Percentiles rank a stretch among this genome's conserved stretches.
Evolutionary conservation across 2,888 invertebrate species (phyloP).

Genomic region (Nemapogon koenigi): DNA sequence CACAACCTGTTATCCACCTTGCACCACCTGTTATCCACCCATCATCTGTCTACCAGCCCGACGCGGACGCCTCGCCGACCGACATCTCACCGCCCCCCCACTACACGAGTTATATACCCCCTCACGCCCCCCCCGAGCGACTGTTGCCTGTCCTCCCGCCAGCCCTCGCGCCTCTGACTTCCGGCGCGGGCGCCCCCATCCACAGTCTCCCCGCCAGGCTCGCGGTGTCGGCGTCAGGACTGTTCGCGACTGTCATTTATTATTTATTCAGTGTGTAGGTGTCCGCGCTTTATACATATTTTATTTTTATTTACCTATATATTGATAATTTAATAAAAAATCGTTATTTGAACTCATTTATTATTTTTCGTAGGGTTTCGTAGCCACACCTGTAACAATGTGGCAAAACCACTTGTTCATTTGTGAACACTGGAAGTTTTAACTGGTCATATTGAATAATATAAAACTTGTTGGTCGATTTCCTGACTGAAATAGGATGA

Average conservation of each 20-base stretch:
- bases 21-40: background rate
- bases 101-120: conserved; percentile 12
- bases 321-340: too few relatives aligned
- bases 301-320: too few relatives aligned
- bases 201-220: conserved; percentile 11
- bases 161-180: conserved; percentile 2
- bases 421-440: too few relatives aligned
- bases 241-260: conserved; percentile 2
- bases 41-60: background rate
- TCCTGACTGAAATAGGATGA: too few relatives aligned
- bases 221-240: conserved; percentile 9
- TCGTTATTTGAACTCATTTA: too few relatives aligned
- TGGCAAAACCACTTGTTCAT: too few relatives aligned
- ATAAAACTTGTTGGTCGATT: too few relatives aligned
- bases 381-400: too few relatives aligned
- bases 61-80: background rate
- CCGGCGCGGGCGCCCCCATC: conserved; percentile 9
- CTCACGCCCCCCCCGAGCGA: conserved; percentile 9
- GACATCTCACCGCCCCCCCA: conserved; percentile 8
- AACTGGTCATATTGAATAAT: too few relatives aligned
- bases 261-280: too few relatives aligned
- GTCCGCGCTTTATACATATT: too few relatives aligned
- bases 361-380: too few relatives aligned
- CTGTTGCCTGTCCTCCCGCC: conserved; percentile 10
- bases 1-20: background rate